Conservation (phyloP, 2,888 invertebrate species). For the Philhelius pedissequus region DNA sequence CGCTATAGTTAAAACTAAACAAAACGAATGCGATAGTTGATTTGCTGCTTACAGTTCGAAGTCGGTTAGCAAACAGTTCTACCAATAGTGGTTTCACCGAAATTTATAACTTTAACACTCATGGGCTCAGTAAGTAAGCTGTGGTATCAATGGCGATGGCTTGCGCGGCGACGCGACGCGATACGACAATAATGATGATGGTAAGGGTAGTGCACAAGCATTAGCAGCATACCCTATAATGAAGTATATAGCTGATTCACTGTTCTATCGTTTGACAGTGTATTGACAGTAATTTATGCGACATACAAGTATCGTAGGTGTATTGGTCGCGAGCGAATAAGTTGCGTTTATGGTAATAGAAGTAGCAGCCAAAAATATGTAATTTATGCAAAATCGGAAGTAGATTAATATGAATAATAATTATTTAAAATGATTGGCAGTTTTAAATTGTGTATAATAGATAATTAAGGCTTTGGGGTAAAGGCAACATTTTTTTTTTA, state of each 20-base stretch:
- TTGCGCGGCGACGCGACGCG: too few species aligned
- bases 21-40: conserved; percentile 22
- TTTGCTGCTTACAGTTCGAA: conserved; percentile 70
- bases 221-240: conserved; percentile 13
- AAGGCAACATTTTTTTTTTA: background rate
- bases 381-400: conserved; percentile 50
- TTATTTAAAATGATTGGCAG: background rate
- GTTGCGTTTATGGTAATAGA: conserved; percentile 12
- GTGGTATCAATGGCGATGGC: background rate
- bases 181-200: background rate
- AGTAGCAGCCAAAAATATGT: conserved; percentile 7
- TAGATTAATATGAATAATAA: background rate
- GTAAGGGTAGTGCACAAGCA: conserved; percentile 30
- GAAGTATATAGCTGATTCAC: background rate
- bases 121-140: background rate
- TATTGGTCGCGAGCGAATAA: conserved; percentile 1
- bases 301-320: conserved; percentile 4
- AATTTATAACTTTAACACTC: conserved; percentile 72
- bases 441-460: background rate
- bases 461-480: background rate
- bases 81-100: conserved; percentile 74
- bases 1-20: background rate
- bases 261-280: background rate
- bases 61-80: conserved; percentile 75
- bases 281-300: background rate